Evolutionary conservation across 2,888 invertebrate genomes (phyloP), one percentile per base, ranked within the genome.

Genomic region (Diadromus collaris): DNA sequence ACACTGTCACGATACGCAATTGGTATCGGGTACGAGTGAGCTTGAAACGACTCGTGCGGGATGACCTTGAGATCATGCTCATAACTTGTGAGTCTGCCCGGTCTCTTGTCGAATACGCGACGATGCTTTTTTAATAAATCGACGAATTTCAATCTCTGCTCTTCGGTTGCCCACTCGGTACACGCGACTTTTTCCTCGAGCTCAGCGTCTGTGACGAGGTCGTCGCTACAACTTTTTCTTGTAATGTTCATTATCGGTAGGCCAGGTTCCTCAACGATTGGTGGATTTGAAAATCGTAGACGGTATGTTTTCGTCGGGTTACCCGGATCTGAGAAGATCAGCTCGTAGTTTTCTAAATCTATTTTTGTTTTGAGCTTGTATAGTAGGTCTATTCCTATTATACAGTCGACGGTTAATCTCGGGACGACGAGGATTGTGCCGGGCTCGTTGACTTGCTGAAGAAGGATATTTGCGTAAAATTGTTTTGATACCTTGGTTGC

Each of bases 1-100:
- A 64, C 72, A 3, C 34, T 56, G 1, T 72, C 44, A 1, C 56
- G 41, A 21, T 72, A 63, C 1, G 64, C 64, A 2, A 72, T 16
- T 2, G 72, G 72, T 1, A 72, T 46, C 2, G 64, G 56, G 21
- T 72, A 72, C 1, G 27, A 24, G 1, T n/a, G 24, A 2, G 70
- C 24, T 38, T 61, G 32, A 32, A 63, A 71, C 2, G 63, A 29
- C 13, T 21, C 13, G n/a, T 71, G 71, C 19, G 51, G 51, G 1
- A 54, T 54, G 0, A 41, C 41, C n/a, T n/a, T n/a, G n/a, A n/a
- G n/a, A n/a, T n/a, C n/a, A n/a, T n/a, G n/a, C n/a, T n/a, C n/a
- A n/a, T n/a, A n/a, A n/a, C n/a, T n/a, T n/a, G n/a, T n/a, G n/a
- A n/a, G n/a, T n/a, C n/a, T n/a, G n/a, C n/a, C n/a, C n/a, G n/a